Base-by-base conservation (phyloP, 2,113 vertebrate species). In the Oreochromis tanganicae region DNA sequence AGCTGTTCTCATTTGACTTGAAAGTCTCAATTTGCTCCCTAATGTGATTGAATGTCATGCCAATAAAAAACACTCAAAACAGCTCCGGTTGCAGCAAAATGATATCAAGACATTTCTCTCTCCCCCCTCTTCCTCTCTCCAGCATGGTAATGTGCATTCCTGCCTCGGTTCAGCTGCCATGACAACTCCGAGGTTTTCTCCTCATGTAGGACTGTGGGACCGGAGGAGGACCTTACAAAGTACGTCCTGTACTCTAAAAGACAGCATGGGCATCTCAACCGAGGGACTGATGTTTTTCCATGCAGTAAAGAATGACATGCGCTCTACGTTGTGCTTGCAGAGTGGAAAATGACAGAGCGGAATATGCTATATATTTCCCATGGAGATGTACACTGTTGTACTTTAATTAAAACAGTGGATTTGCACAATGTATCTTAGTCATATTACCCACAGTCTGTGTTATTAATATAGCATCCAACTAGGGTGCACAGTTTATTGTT, bases 121-220 rank as follows among this genome's bases (percentile, higher is more conserved):
- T 13, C 11, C 5, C 13, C 16, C 17, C 32, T 32, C n/a, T 32
- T 63, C 89, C 56, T 87, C 36, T 52, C 73, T 90, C 84, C 27
- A 13, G 38, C 87, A 90, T 91, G 90, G 50, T 92, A 88, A 93
- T 91, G 89, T 87, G 80, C 91, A 91, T 93, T 95, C 88, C 85
- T 92, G 88, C 84, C 85, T 93, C 61, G 85, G 83, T 91, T 91
- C 89, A 90, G 90, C 94, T 94, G 88, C 92, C 92, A 94, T 94
- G 94, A 96, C 94, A 93, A 92, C 91, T 93, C 85, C 73, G 81
- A 83, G 87, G 85, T 73, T 91, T 94, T 81, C 79, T 85, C 56
- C 57, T 85, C 34, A 52, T 61, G 78, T 80, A 54, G 56, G 81
- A 85, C 41, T 71, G 79, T 73, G 82, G 79, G 63, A 86, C 81